Evolutionary conservation across 2,888 invertebrate genomes (phyloP), one percentile per base, ranked within the genome.

Genomic region (Cistogaster globosa): DNA sequence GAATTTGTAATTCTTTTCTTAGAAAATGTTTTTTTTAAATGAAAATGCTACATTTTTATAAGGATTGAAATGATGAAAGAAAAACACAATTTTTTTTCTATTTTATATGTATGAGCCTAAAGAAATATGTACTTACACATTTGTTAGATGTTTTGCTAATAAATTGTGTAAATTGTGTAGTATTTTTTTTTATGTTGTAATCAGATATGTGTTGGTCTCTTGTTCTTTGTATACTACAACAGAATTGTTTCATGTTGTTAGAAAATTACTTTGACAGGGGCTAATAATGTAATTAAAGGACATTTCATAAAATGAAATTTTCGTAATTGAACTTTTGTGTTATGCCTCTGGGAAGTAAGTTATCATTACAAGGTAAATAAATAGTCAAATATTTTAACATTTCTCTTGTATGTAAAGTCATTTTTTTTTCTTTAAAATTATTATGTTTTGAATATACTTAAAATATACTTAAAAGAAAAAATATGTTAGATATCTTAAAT

Each of bases 221-320:
- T 69, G 32, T 45, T 65, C 51, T 18, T 36, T 12, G n/a, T 51
- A 32, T 63, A 12, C 69, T 36, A 76, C 76, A 57, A 18, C 57
- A 38, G 69, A 57, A 71, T 76, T 63, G 20, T 71, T 76, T 63
- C 63, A 51, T 76, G 76, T 76, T 82, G 58, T 58, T 71, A 12
- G 26, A 51, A 75, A 76, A 63, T 63, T 63, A 69, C 63, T 71
- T 71, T 82, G 71, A 82, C 82, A 69, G 65, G 76, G 63, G 58
- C 71, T 65, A 82, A 76, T 82, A 82, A 76, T 76, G 65, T 82
- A 82, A 82, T 82, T 76, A 82, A 76, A 65, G 76, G 58, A 82
- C 76, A 82, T 76, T 82, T 71, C 76, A 58, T 51, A 71, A 65
- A 76, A 63, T 71, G 69, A 82, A 82, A 71, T 62, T 74, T 82